A percentile compares a stretch with the other conserved stretches of the same genome.
Conservation (phyloP, 2,888 invertebrate genomes). For the Harmothoe impar region DNA sequence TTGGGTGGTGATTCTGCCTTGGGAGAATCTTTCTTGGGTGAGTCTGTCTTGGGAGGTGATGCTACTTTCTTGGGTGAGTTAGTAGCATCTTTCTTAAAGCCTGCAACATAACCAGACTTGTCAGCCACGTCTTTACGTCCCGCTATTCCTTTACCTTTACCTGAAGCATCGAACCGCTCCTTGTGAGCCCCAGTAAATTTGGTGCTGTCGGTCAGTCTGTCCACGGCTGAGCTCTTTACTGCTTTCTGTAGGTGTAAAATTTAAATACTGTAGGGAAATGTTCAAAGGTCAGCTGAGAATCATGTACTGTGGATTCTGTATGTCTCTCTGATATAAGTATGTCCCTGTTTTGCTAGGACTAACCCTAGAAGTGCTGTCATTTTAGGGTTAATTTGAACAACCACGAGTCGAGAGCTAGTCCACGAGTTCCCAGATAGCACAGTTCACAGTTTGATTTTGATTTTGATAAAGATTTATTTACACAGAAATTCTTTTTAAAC, state of each 20-base stretch:
- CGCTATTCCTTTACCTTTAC: conserved; percentile 72
- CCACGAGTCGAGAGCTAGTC: no score
- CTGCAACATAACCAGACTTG: conserved; percentile 69
- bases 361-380: no score
- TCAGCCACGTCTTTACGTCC: conserved; percentile 71
- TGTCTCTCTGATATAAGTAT: background rate
- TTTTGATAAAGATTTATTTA: no score
- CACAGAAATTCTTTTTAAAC: no score
- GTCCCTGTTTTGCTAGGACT: background rate
- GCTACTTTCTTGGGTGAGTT: conserved; percentile 19
- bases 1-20: background rate
- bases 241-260: conserved; percentile 67
- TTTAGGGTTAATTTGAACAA: no score
- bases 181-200: conserved; percentile 74
- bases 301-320: background rate
- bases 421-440: no score
- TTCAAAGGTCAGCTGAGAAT: background rate
- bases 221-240: conserved; percentile 68
- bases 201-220: conserved; percentile 72
- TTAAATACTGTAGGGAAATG: background rate
- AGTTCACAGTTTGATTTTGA: no score
- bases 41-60: background rate
- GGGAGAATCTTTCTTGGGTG: conserved; percentile 4
- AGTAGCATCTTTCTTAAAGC: conserved; percentile 70
- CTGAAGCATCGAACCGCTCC: conserved; percentile 72